phyloP scores from a whole-genome alignment of 2,888 invertebrate genomes.

The Eupithecia subfuscata region DNA sequence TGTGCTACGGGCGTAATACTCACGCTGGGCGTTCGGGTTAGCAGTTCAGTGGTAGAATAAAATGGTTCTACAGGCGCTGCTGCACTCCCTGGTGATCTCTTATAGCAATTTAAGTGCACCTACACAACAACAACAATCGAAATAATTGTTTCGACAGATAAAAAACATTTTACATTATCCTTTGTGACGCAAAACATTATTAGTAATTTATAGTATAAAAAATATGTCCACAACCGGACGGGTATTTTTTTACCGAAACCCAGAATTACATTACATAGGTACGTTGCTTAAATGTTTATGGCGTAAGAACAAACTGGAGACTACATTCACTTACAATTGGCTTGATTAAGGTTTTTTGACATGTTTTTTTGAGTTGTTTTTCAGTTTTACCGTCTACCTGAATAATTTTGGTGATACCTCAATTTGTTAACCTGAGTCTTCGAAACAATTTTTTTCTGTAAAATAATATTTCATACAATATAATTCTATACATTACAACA shows the following conservation, averaged over 20 bases:
- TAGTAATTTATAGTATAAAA: background rate
- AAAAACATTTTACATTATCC: background rate
- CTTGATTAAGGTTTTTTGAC: background rate
- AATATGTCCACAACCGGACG: background rate
- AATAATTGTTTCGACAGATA: background rate
- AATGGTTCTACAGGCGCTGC: background rate
- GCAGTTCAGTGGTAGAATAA: too few species aligned
- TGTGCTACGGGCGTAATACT: too few species aligned
- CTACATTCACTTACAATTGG: background rate
- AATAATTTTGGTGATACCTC: too few species aligned
- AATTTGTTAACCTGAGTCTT: too few species aligned
- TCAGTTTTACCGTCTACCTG: too few species aligned
- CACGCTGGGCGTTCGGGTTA: too few species aligned
- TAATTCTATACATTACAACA: too few species aligned
- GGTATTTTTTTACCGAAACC: background rate
- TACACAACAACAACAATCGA: background rate
- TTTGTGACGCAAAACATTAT: background rate
- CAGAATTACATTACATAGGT: background rate
- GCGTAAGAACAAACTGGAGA: background rate
- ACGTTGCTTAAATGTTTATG: background rate
- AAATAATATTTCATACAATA: too few species aligned
- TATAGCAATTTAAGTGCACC: background rate
- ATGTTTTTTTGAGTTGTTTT: too few species aligned
- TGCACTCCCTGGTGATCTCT: background rate
- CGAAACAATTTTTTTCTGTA: too few species aligned